Percentiles rank a stretch among this genome's conserved stretches.
Conservation (phyloP, 2,797 vertebrate species). For the Anas bernieri region DNA sequence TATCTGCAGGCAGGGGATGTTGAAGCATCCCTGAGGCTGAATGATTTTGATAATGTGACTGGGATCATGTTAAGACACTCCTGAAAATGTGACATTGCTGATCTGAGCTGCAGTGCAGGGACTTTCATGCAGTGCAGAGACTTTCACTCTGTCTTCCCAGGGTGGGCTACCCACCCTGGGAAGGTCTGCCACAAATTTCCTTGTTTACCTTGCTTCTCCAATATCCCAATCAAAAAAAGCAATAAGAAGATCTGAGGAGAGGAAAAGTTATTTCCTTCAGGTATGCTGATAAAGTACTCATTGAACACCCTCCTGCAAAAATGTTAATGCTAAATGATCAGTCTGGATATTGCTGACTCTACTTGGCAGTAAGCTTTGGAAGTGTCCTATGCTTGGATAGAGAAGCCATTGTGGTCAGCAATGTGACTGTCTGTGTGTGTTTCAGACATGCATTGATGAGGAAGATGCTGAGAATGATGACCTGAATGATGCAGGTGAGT, state of each 20-base stretch:
- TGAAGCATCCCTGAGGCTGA: not conserved
- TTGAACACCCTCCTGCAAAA: not conserved
- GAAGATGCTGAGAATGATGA: conserved; percentile 74
- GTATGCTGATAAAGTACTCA: not conserved
- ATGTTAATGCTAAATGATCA: not conserved
- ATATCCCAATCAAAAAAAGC: not conserved
- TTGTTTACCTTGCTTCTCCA: not conserved
- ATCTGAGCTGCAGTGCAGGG: not conserved
- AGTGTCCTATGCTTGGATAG: not conserved
- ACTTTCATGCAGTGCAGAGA: not conserved
- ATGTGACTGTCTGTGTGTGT: not conserved
- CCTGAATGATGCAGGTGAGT: conserved; percentile 69
- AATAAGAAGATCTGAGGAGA: not conserved
- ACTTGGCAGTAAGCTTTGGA: not conserved
- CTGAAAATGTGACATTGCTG: not conserved
- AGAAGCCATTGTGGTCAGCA: not conserved
- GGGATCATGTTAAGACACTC: not conserved
- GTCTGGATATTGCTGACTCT: not conserved
- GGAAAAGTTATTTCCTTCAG: not conserved
- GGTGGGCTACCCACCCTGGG: no score
- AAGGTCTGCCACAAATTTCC: not conserved
- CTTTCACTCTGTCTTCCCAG: not conserved
- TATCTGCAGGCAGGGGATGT: not conserved
- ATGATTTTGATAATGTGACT: not conserved
- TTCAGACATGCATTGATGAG: conserved; percentile 71